Evolutionary conservation across 2,888 invertebrate genomes (phyloP), one percentile per base, ranked within the genome.

Genomic region (Drosophila fungiperda): DNA sequence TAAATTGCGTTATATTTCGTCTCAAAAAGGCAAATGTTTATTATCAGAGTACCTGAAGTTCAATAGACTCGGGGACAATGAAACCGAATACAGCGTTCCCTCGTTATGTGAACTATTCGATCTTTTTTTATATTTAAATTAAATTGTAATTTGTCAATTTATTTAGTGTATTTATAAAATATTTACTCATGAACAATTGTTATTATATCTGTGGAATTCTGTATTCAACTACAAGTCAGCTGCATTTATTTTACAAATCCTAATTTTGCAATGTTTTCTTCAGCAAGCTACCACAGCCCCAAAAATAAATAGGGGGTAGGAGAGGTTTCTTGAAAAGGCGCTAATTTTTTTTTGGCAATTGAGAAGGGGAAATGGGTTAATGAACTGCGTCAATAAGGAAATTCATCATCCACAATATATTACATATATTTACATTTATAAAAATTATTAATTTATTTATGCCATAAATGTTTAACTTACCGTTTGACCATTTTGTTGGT

Each of bases 401-500:
- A 36, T 61, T 32, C 38, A 58, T 38, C 45, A n/a, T 15, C 7
- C 38, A 62, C 45, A 23, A 35, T 54, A 23, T 6, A 11, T 36
- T 52, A 38, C 8, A 38, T 20, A 20, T 20, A 32, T n/a, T n/a
- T 15, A 42, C 5, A 45, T 35, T n/a, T 29, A 26, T 7, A n/a
- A 26, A 50, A 26, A 50, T 23, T 6, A 33, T 7, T 45, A 23
- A 15, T 15, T 45, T 45, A 45, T 11, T 3, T 12, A 36, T 54
- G 6, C 26, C 23, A n/a, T 26, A 7, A 29, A 35, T 40, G 11
- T 26, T 40, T 23, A 23, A 91, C 93, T 91, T 87, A 93, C 93
- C 93, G 93, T 91, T 93, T 93, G 85, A 93, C 93, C 93, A 93
- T 93, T 90, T 93, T 93, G 92, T 92, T 92, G 90, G 92, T 93